These are phyloP conservation scores for Mergus octosetaceus DNA, from an alignment of 2,797 vertebrate genomes.

Conservation along the genomic window DNA sequence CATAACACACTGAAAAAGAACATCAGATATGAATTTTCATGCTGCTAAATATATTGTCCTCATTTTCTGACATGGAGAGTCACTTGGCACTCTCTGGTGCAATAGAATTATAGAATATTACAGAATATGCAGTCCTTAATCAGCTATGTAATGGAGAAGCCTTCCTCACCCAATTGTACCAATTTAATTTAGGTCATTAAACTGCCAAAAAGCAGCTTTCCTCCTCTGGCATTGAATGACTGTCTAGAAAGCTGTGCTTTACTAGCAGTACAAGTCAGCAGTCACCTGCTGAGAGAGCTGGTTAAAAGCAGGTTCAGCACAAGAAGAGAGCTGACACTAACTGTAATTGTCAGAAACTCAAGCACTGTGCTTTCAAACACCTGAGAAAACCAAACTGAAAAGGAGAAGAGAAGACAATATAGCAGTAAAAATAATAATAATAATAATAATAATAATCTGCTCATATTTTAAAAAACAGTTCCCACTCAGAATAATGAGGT, in stretches of 20 bases:
- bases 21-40: neutral
- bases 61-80: slow-evolving; percentile 21
- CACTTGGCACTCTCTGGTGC: neutral
- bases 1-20: neutral
- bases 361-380: neutral
- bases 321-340: slow-evolving; percentile 28
- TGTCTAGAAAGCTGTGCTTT: slow-evolving; percentile 13
- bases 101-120: slow-evolving; percentile 28
- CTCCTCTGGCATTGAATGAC: slow-evolving; percentile 8
- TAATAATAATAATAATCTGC: no score
- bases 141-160: slow-evolving; percentile 15
- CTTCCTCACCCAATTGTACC: slow-evolving; percentile 3
- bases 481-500: neutral
- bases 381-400: neutral
- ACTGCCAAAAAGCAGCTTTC: slow-evolving; percentile 14
- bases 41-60: slow-evolving; percentile 20
- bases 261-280: slow-evolving; percentile 25
- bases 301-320: slow-evolving; percentile 35
- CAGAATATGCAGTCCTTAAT: slow-evolving; percentile 42
- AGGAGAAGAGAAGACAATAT: neutral
- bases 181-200: slow-evolving; percentile 46
- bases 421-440: neutral
- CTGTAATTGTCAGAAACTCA: slow-evolving; percentile 10
- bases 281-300: slow-evolving; percentile 23
- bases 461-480: neutral